Base-by-base conservation (phyloP, 2,113 vertebrate species). In the Saiga tatarica region DNA sequence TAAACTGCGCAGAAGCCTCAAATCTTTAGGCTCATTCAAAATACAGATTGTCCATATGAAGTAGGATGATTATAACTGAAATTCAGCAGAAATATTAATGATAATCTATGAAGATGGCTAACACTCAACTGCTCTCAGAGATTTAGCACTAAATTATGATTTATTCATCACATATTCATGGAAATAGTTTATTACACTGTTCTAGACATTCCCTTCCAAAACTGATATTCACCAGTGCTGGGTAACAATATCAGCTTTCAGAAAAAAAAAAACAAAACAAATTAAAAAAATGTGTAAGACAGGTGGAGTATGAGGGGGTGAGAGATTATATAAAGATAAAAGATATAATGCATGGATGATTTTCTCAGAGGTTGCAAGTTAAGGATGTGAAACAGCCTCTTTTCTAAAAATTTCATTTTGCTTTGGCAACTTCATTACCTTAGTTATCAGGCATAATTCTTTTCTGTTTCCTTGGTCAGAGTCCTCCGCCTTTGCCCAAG, bases 1-100 rank as follows among this genome's bases (percentile, higher is more conserved):
- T 98, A 98, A 98, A 98, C 89, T 98, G 95, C 97, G 98, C 95
- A 97, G 98, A 98, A 96, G 71, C 95, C 95, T 97, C 62, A 97
- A 93, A 97, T 98, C 95, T 98, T 98, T 96, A 98, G 94, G n/a
- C 84, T 98, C 57, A 97, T 98, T 98, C 71, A 95, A 97, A 98
- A 94, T 96, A 93, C 0, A 0, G 91, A 97, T 98, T 97, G 87
- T 81, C 71, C 94, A 42, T 92, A 76, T 92, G 95, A 99, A 99
- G 98, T 97, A 71, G 11, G 45, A 95, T 97, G 95, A 98, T 89
- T 97, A 89, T 96, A 91, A 91, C 50, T 95, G 79, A 98, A 98
- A 98, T 0, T 25, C 5, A 13, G 78, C 50, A 96, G 88, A 98
- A 98, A 97, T 97, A 95, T 89, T 98, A 98, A 97, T 91, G 91